Conservation (phyloP, 2,888 invertebrate species). For the Congeria kusceri region DNA sequence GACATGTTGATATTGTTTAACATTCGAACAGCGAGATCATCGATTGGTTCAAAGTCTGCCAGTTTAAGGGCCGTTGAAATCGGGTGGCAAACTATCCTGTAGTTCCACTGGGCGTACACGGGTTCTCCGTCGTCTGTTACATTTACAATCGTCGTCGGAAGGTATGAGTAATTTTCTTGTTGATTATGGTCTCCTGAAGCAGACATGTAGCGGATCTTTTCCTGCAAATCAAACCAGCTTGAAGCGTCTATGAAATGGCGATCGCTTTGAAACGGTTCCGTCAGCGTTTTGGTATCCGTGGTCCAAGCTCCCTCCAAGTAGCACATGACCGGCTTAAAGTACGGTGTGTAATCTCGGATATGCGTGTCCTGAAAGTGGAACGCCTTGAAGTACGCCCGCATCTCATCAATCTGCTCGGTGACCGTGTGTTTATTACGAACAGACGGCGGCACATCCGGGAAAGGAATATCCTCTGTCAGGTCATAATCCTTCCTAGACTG, state of each 20-base stretch:
- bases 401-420: slow-evolving; percentile 71
- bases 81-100: slow-evolving; percentile 74
- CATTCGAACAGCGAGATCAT: slow-evolving; percentile 72
- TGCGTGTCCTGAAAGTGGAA: slow-evolving; percentile 76
- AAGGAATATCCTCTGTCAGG: slow-evolving; percentile 73
- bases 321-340: slow-evolving; percentile 79
- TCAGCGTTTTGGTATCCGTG: slow-evolving; percentile 62
- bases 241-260: slow-evolving; percentile 76
- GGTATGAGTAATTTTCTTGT: slow-evolving; percentile 75
- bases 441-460: slow-evolving; percentile 76
- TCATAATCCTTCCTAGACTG: slow-evolving; percentile 60
- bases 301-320: slow-evolving; percentile 81
- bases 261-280: slow-evolving; percentile 80
- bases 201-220: slow-evolving; percentile 75
- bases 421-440: slow-evolving; percentile 66
- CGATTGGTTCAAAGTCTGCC: slow-evolving; percentile 62
- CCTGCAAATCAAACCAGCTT: slow-evolving; percentile 75
- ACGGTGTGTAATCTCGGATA: slow-evolving; percentile 71
- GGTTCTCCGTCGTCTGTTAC: slow-evolving; percentile 58
- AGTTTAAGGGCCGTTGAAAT: slow-evolving; percentile 62
- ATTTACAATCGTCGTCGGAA: slow-evolving; percentile 74
- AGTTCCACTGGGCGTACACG: slow-evolving; percentile 76
- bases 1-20: slow-evolving; percentile 39
- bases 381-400: slow-evolving; percentile 80
- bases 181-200: slow-evolving; percentile 73